Evolutionary conservation across 37 sponge, comb jelly and placozoan genomes (phyloP).

Genomic region (Corticium candelabrum): DNA sequence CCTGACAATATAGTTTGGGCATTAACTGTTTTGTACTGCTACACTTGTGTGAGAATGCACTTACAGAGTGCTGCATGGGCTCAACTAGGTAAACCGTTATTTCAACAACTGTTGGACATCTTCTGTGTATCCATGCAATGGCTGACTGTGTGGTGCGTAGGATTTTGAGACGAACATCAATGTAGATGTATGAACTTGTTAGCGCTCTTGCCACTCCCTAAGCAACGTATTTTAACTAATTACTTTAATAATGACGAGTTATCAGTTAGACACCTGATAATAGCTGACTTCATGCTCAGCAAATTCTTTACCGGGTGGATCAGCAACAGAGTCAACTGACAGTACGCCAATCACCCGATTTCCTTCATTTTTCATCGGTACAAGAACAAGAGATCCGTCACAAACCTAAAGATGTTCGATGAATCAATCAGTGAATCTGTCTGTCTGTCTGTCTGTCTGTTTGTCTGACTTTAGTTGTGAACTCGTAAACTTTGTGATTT

Average conservation of each 20-base stretch:
- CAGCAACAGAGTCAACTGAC: slow-evolving; percentile 44
- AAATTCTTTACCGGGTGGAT: slow-evolving; percentile 12
- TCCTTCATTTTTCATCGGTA: slow-evolving; percentile 31
- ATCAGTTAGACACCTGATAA: slow-evolving; percentile 47
- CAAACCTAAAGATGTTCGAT: too few relatives aligned
- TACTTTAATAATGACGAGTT: background rate
- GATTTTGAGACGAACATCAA: slow-evolving; percentile 32
- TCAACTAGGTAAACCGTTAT: slow-evolving; percentile 44
- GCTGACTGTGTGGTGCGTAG: slow-evolving; percentile 33
- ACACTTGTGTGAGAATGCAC: too few relatives aligned
- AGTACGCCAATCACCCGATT: slow-evolving; percentile 37
- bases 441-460: too few relatives aligned
- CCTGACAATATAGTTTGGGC: too few relatives aligned
- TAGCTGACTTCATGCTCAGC: slow-evolving; percentile 43
- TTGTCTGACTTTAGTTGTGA: too few relatives aligned
- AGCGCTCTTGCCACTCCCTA: slow-evolving; percentile 60
- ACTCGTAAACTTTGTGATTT: too few relatives aligned
- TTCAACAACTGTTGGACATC: slow-evolving; percentile 27
- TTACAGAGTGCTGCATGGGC: too few relatives aligned
- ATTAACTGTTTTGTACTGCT: too few relatives aligned
- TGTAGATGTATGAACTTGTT: slow-evolving; percentile 29
- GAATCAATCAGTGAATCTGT: too few relatives aligned
- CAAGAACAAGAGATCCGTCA: slow-evolving; percentile 61
- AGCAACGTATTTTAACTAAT: background rate
- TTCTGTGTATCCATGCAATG: slow-evolving; percentile 39